phyloP scores from a whole-genome alignment of 2,113 vertebrate species.

The Lycaon pictus region DNA sequence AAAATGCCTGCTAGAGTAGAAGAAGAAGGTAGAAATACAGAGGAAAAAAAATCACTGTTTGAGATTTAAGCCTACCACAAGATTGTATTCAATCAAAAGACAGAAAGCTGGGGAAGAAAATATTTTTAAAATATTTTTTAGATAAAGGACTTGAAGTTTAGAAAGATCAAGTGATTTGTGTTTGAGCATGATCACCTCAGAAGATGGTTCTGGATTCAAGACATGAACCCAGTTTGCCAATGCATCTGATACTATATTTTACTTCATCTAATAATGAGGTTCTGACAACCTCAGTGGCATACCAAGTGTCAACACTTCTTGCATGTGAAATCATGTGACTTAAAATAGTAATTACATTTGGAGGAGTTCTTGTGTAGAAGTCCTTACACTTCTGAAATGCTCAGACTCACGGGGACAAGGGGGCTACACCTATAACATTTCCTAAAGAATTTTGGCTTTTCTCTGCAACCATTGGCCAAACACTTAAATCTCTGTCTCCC shows the following conservation, averaged over 20 bases:
- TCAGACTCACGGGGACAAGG: not conserved
- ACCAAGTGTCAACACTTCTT: not conserved
- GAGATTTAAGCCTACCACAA: not conserved
- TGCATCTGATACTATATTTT: not conserved
- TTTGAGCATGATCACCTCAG: not conserved
- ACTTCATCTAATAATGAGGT: not conserved
- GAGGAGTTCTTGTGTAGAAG: not conserved
- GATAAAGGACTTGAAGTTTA: not conserved
- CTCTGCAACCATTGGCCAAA: not conserved
- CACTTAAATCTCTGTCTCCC: not conserved
- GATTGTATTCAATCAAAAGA: not conserved
- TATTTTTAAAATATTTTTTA: not conserved
- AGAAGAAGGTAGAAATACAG: not conserved
- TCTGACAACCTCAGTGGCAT: not conserved
- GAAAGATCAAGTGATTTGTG: not conserved
- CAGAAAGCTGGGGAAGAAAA: not conserved
- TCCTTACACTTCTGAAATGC: conserved; percentile 13
- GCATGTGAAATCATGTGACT: not conserved
- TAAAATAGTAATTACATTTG: not conserved
- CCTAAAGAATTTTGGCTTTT: not conserved
- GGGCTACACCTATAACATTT: not conserved
- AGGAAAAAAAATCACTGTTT: not conserved
- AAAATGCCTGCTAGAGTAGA: not conserved
- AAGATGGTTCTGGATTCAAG: not conserved
- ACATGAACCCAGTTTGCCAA: not conserved